These are phyloP conservation scores for Macrobrachium nipponense DNA, from an alignment of 1,140 invertebrate species.

Conservation along the genomic window DNA sequence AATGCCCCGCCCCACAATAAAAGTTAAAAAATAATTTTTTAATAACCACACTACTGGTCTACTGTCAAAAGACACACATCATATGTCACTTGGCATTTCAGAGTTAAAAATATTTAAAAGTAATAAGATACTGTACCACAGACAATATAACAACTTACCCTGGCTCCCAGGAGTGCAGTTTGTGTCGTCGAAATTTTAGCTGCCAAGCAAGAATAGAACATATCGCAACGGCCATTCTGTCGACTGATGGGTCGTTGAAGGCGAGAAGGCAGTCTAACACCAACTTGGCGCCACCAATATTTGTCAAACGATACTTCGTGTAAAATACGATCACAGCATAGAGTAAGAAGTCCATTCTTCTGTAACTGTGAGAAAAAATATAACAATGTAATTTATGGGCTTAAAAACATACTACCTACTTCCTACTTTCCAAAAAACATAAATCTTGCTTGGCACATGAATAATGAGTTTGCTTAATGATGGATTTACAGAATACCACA, in stretches of 20 bases:
- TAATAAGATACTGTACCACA: no score
- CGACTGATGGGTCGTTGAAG: constrained; percentile 81
- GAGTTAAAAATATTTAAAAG: no score
- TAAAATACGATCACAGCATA: constrained; percentile 84
- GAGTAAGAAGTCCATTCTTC: constrained; percentile 82
- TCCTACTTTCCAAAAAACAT: neutral
- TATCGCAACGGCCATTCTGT: constrained; percentile 85
- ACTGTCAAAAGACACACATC: no score
- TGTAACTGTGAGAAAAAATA: constrained; percentile 73
- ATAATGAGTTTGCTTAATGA: no score
- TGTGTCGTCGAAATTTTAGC: constrained; percentile 82
- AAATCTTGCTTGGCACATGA: no score
- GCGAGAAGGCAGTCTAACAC: constrained; percentile 82
- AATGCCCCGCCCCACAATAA: no score
- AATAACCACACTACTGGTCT: no score
- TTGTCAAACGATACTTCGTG: constrained; percentile 83
- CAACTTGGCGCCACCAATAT: constrained; percentile 79
- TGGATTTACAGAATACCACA: no score
- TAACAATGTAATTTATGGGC: neutral
- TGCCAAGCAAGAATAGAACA: constrained; percentile 81
- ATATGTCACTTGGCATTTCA: no score
- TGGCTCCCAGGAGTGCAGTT: constrained; percentile 77
- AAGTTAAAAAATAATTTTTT: no score
- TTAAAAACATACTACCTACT: neutral
- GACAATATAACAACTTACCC: constrained; percentile 59